Evolutionary conservation across 2,888 invertebrate genomes (phyloP).

Genomic region (Zelleria hepariella): DNA sequence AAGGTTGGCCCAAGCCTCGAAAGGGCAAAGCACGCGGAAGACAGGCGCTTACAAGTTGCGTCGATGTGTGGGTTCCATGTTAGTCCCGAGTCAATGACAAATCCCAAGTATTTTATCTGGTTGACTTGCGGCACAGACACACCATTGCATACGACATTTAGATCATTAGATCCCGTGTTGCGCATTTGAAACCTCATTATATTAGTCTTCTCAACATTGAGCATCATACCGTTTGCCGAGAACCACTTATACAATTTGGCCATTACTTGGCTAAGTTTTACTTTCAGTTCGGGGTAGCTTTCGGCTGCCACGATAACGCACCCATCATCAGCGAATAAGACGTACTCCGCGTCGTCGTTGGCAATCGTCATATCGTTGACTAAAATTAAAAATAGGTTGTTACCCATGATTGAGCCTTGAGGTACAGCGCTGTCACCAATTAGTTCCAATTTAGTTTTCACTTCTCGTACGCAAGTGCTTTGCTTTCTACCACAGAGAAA

Average conservation of each 20-base stretch:
- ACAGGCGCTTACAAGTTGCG: neutral
- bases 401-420: conserved; percentile 9
- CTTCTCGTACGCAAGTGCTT: neutral
- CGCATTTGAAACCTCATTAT: neutral
- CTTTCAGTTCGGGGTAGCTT: neutral
- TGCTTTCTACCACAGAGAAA: neutral
- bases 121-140: neutral
- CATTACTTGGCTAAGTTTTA: no score
- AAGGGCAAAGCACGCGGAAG: neutral
- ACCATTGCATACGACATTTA: neutral
- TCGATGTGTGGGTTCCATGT: neutral
- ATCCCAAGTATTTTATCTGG: neutral
- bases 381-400: conserved; percentile 7
- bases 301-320: conserved; percentile 2
- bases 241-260: neutral
- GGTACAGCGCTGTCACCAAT: conserved; percentile 6
- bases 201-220: conserved; percentile 4
- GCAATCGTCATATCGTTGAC: conserved; percentile 7
- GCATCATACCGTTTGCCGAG: neutral
- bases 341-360: neutral
- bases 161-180: no score
- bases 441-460: neutral
- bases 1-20: no score
- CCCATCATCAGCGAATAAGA: conserved; percentile 7
- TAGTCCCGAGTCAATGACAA: neutral